A percentile compares a stretch with the other conserved stretches of the same genome.
phyloP scores from a whole-genome alignment of 2,888 invertebrate species.

The Diarsia mendica region DNA sequence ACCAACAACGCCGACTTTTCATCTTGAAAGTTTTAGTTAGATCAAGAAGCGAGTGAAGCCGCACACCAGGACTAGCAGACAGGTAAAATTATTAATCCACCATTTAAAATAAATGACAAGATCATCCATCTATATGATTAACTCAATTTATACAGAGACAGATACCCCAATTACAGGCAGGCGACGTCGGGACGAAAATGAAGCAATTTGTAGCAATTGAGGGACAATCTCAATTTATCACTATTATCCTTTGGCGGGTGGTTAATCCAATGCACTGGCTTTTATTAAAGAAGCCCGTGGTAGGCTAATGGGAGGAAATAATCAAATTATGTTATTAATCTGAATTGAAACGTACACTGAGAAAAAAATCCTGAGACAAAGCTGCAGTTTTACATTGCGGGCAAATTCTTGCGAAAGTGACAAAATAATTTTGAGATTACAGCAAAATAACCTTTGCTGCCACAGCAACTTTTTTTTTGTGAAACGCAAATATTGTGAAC shows the following conservation, averaged over 20 bases:
- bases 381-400: no score
- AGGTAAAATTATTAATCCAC: conserved; percentile 26
- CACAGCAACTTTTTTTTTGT: no score
- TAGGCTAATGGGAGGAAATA: conserved; percentile 50
- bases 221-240: conserved; percentile 78
- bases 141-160: conserved; percentile 59
- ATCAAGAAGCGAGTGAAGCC: neutral
- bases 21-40: neutral
- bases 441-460: no score
- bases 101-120: conserved; percentile 60
- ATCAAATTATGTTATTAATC: conserved; percentile 51
- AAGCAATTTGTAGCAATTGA: conserved; percentile 86
- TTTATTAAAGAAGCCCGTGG: conserved; percentile 43
- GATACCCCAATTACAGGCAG: conserved; percentile 74
- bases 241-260: conserved; percentile 71
- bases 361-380: no score
- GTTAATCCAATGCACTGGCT: conserved; percentile 46
- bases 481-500: no score
- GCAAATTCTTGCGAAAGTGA: no score
- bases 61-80: neutral
- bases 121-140: conserved; percentile 51
- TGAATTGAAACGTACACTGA: conserved; percentile 28
- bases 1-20: no score
- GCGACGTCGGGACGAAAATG: conserved; percentile 73
- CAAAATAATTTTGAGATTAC: no score